Conservation (phyloP, 2,888 invertebrate genomes). For the Hartigia nigra region DNA sequence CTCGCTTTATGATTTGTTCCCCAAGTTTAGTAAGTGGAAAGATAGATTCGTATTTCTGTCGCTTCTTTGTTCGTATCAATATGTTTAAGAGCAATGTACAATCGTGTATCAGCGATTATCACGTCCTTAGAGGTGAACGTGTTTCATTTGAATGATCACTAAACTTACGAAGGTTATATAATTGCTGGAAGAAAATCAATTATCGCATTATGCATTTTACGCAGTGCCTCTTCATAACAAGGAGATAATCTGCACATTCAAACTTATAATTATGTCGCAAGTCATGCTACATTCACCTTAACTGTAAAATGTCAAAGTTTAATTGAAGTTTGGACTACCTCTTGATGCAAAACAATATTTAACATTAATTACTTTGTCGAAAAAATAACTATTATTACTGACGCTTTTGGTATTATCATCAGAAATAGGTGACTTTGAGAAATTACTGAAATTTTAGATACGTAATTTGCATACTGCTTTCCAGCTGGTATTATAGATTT, state of each 20-base stretch:
- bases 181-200: neutral
- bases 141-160: conserved; percentile 5
- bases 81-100: neutral
- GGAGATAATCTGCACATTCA: too few species aligned
- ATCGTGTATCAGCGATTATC: neutral
- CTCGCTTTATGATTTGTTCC: neutral
- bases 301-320: too few species aligned
- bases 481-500: neutral
- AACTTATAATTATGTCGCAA: too few species aligned
- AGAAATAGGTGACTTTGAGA: neutral
- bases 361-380: too few species aligned
- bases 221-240: too few species aligned
- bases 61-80: neutral
- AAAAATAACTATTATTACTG: too few species aligned
- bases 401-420: neutral
- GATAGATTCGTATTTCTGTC: neutral
- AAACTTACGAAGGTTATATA: neutral
- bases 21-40: neutral
- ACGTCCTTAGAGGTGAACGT: conserved; percentile 5
- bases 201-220: neutral
- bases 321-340: too few species aligned
- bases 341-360: too few species aligned
- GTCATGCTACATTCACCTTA: too few species aligned
- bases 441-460: neutral
- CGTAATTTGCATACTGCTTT: neutral